Percentiles rank a stretch among this genome's conserved stretches.
Evolutionary conservation across 35 echinoderm and acorn worm species (phyloP).

Genomic region (Lytechinus variegatus): DNA sequence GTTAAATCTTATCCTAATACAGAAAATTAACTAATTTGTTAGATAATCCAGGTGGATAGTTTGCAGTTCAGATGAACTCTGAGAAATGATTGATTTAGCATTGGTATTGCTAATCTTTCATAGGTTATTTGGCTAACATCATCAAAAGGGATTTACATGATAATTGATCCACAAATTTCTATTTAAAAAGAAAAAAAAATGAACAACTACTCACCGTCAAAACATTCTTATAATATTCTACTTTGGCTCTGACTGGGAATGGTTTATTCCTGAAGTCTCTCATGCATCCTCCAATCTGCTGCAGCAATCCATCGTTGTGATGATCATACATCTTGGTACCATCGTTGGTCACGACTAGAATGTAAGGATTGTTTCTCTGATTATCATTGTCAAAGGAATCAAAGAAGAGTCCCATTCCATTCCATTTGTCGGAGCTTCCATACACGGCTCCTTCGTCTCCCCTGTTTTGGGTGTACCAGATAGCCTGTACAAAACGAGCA

Average conservation of each 20-base stretch:
- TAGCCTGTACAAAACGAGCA: slow-evolving; percentile 68
- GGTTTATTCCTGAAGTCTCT: slow-evolving; percentile 97
- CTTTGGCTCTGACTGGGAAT: slow-evolving; percentile 87
- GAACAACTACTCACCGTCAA: slow-evolving; percentile 77
- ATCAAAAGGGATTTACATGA: background rate
- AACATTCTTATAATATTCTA: slow-evolving; percentile 96
- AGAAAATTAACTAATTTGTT: no score
- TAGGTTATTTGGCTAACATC: no score
- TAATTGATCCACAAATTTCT: background rate
- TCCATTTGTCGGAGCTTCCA: slow-evolving; percentile 89
- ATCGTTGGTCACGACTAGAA: slow-evolving; percentile 82
- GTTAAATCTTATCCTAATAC: no score
- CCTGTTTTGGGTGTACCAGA: slow-evolving; percentile 77
- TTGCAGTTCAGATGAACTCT: no score
- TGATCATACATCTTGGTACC: slow-evolving; percentile 91
- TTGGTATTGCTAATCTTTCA: no score
- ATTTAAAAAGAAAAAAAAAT: background rate
- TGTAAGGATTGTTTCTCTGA: slow-evolving; percentile 95
- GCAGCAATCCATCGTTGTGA: slow-evolving; percentile 84
- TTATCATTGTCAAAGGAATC: slow-evolving; percentile 99
- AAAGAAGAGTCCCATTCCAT: slow-evolving; percentile 94
- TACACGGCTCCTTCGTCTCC: slow-evolving; percentile 78
- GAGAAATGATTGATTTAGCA: no score
- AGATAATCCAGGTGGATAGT: no score
- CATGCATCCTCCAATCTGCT: slow-evolving; percentile 95